Percentiles rank a stretch among this genome's conserved stretches.
These are phyloP conservation scores for Rotaria magnacalcarata DNA, from an alignment of 2,888 invertebrate species.

Conservation along the genomic window DNA sequence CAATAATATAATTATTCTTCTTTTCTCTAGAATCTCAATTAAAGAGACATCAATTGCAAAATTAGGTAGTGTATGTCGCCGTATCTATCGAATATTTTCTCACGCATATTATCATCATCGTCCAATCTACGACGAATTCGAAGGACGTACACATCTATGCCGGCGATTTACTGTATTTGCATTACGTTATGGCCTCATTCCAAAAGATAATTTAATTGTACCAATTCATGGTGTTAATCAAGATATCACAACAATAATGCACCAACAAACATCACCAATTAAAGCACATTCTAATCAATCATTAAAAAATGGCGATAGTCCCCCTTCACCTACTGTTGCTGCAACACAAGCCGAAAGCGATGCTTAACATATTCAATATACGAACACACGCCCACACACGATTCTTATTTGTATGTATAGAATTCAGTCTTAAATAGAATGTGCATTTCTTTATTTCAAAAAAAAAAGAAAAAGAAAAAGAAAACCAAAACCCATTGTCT, in stretches of 20 bases:
- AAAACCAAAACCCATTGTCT: background rate
- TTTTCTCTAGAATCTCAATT: slow-evolving; percentile 78
- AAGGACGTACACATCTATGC: slow-evolving; percentile 72
- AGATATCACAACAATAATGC: background rate
- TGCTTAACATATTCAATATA: background rate
- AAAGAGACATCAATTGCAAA: slow-evolving; percentile 98
- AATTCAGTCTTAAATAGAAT: too few relatives aligned
- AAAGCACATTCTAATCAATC: background rate
- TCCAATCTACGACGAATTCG: slow-evolving; percentile 92
- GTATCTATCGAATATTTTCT: slow-evolving; percentile 97
- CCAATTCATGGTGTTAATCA: slow-evolving; percentile 29
- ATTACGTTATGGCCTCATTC: slow-evolving; percentile 94
- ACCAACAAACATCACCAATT: background rate
- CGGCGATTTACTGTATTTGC: slow-evolving; percentile 92
- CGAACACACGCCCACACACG: too few relatives aligned
- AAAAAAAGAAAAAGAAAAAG: background rate
- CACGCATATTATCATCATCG: slow-evolving; percentile 98
- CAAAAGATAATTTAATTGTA: slow-evolving; percentile 86
- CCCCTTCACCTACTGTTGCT: background rate
- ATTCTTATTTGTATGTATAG: too few relatives aligned
- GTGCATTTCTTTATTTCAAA: too few relatives aligned
- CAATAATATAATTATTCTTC: too few relatives aligned
- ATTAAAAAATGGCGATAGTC: background rate
- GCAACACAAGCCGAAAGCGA: background rate
- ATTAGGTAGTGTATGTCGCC: slow-evolving; percentile 91